Base-by-base conservation (phyloP, 2,797 vertebrate species). In the Peromyscus attwateri region DNA sequence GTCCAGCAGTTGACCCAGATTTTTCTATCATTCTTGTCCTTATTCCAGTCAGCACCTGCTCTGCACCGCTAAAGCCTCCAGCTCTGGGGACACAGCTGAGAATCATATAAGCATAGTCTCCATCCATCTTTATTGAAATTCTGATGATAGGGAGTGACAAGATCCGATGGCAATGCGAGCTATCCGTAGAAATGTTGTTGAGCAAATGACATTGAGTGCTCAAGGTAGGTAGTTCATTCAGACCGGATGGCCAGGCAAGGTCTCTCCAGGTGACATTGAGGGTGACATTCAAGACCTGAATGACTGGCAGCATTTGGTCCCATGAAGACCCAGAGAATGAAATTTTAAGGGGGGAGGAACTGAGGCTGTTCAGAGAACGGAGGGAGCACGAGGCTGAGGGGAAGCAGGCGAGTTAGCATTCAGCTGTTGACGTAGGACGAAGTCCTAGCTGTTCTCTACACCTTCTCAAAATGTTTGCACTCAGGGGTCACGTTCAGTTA, bases 351-450 rank as follows among this genome's bases (percentile, higher is more conserved):
- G n/a, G 62, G 85, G 17, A 64, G n/a, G 76, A 87, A 21, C 66
- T 6, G 6, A 57, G 16, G 31, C 40, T 70, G 25, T 34, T 90
- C 29, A 16, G 73, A 27, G 16, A 49, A 12, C 0, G 1, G 71
- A 43, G n/a, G 55, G 73, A 57, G 6, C 21, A 1, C 0, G 60
- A 1, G 16, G 25, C 1, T 1, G 10, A 66, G 23, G 77, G 64
- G 64, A 34, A 37, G 62, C 11, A 4, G 10, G 10, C 3, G 2
- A 12, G 2, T 1, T 2, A 1, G 11, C 2, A 0, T 4, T 7
- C 29, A 12, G 64, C n/a, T 23, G 2, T 10, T 29, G 4, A 29
- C 10, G 37, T 0, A 25, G 70, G 37, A 34, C 3, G 0, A 2
- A 57, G 4, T 16, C 8, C 66, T 88, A 12, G 3, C 27, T 1